Evolutionary conservation across 2,888 invertebrate genomes (phyloP).

Genomic region (Sturmia bella): DNA sequence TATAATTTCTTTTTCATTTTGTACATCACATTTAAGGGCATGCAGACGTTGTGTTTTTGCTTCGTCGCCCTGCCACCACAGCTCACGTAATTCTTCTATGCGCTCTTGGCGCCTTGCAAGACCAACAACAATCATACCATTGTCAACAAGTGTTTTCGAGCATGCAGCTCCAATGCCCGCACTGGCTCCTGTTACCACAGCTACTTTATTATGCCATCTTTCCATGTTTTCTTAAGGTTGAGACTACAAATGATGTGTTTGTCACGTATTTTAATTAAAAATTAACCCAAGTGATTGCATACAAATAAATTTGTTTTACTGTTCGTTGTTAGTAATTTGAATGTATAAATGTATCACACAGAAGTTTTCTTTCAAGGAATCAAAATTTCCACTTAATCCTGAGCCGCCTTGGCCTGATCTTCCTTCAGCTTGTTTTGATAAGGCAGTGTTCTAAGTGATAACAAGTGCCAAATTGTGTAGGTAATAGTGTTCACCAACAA

Average conservation of each 20-base stretch:
- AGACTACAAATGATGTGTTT: neutral
- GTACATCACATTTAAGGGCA: constrained; percentile 82
- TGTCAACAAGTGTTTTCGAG: constrained; percentile 80
- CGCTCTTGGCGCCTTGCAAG: constrained; percentile 81
- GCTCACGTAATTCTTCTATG: constrained; percentile 71
- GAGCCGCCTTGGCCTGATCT: too few relatives aligned
- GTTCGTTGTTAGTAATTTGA: neutral
- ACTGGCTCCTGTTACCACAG: constrained; percentile 86
- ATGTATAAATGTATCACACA: neutral
- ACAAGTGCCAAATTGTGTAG: too few relatives aligned
- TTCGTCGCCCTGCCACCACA: constrained; percentile 70
- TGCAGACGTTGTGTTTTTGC: constrained; percentile 74
- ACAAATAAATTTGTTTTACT: neutral
- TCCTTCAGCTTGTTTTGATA: too few relatives aligned
- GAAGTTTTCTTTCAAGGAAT: too few relatives aligned
- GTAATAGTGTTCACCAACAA: too few relatives aligned
- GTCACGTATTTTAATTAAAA: neutral
- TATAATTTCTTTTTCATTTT: constrained; percentile 82
- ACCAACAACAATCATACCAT: constrained; percentile 84
- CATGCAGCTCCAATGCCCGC: constrained; percentile 84
- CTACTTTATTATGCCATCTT: constrained; percentile 84
- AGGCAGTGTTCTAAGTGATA: too few relatives aligned
- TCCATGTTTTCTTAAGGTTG: constrained; percentile 77
- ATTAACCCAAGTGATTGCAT: too few relatives aligned
- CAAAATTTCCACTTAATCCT: too few relatives aligned